Evolutionary conservation across 1,140 invertebrate genomes (phyloP).

Genomic region (Dryas iulia): DNA sequence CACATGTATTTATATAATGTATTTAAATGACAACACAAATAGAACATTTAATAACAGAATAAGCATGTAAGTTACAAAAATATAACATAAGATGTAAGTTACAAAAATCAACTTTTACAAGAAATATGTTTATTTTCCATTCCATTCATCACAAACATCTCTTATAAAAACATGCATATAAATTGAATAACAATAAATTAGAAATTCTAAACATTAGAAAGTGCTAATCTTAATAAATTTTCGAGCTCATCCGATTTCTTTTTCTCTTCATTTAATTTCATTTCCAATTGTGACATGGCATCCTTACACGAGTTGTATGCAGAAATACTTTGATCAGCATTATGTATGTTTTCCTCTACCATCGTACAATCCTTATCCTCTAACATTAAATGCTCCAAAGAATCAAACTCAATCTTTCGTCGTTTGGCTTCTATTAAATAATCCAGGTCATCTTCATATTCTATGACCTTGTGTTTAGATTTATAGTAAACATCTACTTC

Average conservation of each 20-base stretch:
- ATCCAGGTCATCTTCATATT: constrained; percentile 65
- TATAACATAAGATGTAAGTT: not conserved
- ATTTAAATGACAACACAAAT: too few species aligned
- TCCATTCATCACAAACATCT: not conserved
- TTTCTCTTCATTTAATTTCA: constrained; percentile 60
- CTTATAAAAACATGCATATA: not conserved
- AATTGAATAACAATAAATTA: not conserved
- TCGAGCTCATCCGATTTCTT: constrained; percentile 70
- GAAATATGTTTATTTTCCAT: not conserved
- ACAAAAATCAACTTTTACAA: not conserved
- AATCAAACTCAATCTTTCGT: constrained; percentile 56
- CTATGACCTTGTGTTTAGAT: constrained; percentile 52
- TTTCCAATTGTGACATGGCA: constrained; percentile 59
- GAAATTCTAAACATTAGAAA: constrained; percentile 26
- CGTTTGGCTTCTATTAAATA: constrained; percentile 60
- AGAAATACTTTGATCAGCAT: constrained; percentile 49
- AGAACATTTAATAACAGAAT: too few species aligned
- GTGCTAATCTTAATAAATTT: constrained; percentile 57
- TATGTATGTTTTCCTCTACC: constrained; percentile 59
- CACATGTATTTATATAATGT: too few species aligned
- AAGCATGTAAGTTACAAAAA: not conserved
- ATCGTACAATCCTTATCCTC: constrained; percentile 62
- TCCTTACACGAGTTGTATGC: constrained; percentile 51
- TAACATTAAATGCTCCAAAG: constrained; percentile 53
- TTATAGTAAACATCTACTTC: constrained; percentile 50